Percentiles rank a stretch among this genome's conserved stretches.
Conservation (phyloP, 1,140 invertebrate species). For the Vanessa atalanta region DNA sequence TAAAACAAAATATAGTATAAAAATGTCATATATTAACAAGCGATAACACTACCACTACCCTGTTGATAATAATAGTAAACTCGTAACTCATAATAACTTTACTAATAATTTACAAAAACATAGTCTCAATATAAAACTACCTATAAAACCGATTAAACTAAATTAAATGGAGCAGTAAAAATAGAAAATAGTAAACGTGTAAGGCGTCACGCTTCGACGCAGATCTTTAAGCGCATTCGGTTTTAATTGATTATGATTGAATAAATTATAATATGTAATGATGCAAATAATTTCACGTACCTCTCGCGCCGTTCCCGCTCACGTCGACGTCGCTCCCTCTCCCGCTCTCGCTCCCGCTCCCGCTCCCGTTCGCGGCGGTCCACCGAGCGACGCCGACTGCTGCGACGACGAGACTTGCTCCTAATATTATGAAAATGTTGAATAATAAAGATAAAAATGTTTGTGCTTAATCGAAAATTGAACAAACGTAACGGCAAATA, state of each 20-base stretch:
- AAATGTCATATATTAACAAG: background rate
- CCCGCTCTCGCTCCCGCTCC: slow-evolving; percentile 73
- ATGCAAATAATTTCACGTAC: slow-evolving; percentile 33
- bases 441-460: background rate
- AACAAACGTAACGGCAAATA: background rate
- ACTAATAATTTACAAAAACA: no score
- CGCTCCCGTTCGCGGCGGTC: slow-evolving; percentile 75
- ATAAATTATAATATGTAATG: background rate
- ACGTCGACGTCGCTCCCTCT: slow-evolving; percentile 76
- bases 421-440: slow-evolving; percentile 37
- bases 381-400: slow-evolving; percentile 70
- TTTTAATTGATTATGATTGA: no score
- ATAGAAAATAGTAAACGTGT: no score
- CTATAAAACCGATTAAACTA: no score
- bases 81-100: no score
- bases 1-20: slow-evolving; percentile 1
- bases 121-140: no score
- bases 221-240: no score
- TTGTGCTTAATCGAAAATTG: no score
- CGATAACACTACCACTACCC: background rate
- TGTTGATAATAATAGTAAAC: background rate
- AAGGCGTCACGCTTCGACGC: background rate
- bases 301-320: slow-evolving; percentile 63
- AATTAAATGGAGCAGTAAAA: no score
- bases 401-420: slow-evolving; percentile 70